A percentile compares a stretch with the other conserved stretches of the same genome.
These are phyloP conservation scores for Stegodyphus mimosarum DNA, from an alignment of 1,140 invertebrate genomes.

Conservation along the genomic window DNA sequence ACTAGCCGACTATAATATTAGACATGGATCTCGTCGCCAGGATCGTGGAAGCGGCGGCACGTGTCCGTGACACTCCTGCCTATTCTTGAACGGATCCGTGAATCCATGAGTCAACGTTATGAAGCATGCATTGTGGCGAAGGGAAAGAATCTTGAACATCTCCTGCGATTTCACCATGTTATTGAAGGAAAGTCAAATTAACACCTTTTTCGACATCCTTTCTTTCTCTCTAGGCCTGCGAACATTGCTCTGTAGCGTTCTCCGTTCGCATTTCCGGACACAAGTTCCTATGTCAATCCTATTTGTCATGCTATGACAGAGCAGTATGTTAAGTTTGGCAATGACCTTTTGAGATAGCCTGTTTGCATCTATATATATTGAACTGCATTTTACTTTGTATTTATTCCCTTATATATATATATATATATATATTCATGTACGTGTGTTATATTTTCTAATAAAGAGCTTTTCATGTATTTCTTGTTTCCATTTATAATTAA, in stretches of 20 bases:
- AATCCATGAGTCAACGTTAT: not conserved
- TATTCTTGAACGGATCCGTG: not conserved
- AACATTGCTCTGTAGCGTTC: not conserved
- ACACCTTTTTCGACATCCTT: not conserved
- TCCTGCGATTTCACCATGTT: not conserved
- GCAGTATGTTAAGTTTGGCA: not conserved
- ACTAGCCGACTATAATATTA: not conserved
- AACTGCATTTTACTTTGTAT: too few relatives aligned
- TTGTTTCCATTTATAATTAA: too few relatives aligned
- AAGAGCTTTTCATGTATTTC: too few relatives aligned
- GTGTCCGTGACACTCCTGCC: not conserved
- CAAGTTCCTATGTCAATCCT: slow-evolving; percentile 7
- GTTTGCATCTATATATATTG: too few relatives aligned
- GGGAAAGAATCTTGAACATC: not conserved
- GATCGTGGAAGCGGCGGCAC: not conserved
- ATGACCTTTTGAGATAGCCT: not conserved
- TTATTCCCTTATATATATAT: too few relatives aligned
- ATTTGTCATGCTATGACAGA: slow-evolving; percentile 2
- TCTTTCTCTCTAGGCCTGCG: not conserved
- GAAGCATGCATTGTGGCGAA: not conserved
- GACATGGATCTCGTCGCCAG: not conserved
- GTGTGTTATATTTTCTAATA: too few relatives aligned
- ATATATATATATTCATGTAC: too few relatives aligned
- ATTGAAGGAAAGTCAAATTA: not conserved
- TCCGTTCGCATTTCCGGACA: not conserved